Evolutionary conservation across 1,140 invertebrate genomes (phyloP).

Genomic region (Mactra quadrangularis): DNA sequence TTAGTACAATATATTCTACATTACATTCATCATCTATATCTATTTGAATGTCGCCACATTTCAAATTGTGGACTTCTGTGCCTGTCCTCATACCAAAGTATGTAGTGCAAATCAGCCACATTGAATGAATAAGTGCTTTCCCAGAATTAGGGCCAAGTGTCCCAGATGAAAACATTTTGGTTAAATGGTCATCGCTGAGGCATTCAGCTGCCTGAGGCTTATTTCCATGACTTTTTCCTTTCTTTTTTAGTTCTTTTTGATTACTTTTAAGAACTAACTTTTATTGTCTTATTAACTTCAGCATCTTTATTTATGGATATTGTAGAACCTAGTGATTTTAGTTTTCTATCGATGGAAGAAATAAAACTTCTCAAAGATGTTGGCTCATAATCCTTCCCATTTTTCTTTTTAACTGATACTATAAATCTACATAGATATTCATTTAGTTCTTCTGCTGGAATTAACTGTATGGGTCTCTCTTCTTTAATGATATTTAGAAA

Average conservation of each 20-base stretch:
- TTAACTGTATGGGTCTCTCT: not conserved
- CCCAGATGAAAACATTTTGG: conserved; percentile 1
- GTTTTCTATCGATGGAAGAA: conserved; percentile 4
- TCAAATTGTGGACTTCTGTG: conserved; percentile 13
- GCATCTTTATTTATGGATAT: not conserved
- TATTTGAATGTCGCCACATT: conserved; percentile 12
- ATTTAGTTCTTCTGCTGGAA: too few relatives aligned
- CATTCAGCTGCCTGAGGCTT: conserved; percentile 3
- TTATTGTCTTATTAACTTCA: conserved; percentile 1
- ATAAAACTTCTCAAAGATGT: not conserved
- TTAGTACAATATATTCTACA: not conserved
- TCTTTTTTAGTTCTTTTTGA: conserved; percentile 23
- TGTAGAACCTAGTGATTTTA: conserved; percentile 1
- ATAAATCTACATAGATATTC: too few relatives aligned
- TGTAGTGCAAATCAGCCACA: conserved; percentile 32
- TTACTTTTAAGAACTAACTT: not conserved
- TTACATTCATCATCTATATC: not conserved
- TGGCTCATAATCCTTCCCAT: conserved; percentile 27
- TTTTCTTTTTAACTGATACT: too few relatives aligned
- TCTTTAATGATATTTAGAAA: not conserved
- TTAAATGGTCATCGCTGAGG: not conserved
- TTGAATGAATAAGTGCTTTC: conserved; percentile 7
- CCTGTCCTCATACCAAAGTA: conserved; percentile 25
- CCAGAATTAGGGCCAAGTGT: not conserved
- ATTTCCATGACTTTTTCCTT: not conserved